These are phyloP conservation scores for Dicrostonyx torquatus DNA, from an alignment of 2,797 vertebrate species.

Conservation along the genomic window DNA sequence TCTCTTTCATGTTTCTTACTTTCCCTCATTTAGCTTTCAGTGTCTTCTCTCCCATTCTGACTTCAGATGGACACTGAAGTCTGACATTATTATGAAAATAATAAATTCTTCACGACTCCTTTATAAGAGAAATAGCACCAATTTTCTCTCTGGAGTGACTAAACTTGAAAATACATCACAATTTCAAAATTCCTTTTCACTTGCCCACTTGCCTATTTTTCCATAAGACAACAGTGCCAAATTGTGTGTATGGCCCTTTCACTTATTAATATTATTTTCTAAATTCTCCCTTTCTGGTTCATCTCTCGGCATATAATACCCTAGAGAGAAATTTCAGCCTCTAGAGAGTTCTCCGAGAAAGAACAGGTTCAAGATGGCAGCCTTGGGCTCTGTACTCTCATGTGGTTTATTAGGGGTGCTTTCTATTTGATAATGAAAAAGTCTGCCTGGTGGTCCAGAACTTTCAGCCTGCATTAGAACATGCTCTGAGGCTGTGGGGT, in stretches of 20 bases:
- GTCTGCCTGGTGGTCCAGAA: not conserved
- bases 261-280: constrained; percentile 29
- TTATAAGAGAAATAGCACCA: not conserved
- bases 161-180: constrained; percentile 23
- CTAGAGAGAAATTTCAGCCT: not conserved
- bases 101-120: not conserved
- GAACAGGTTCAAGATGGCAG: not conserved
- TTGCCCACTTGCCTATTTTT: constrained; percentile 29
- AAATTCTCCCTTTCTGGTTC: not conserved
- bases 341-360: not conserved
- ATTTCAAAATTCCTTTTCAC: constrained; percentile 12
- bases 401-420: not conserved
- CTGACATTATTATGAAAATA: not conserved
- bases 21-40: not conserved
- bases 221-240: not conserved
- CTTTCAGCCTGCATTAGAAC: not conserved
- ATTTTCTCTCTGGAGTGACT: not conserved
- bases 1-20: not conserved
- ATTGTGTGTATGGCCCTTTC: not conserved
- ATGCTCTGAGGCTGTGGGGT: constrained; percentile 15
- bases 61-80: constrained; percentile 36
- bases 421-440: constrained; percentile 43
- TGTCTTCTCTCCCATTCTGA: constrained; percentile 7
- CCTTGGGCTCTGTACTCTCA: not conserved
- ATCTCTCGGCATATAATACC: not conserved